Percentiles rank a stretch among this genome's conserved stretches.
These are phyloP conservation scores for Leptocoma aspasia DNA, from an alignment of 2,113 vertebrate genomes.

Conservation along the genomic window DNA sequence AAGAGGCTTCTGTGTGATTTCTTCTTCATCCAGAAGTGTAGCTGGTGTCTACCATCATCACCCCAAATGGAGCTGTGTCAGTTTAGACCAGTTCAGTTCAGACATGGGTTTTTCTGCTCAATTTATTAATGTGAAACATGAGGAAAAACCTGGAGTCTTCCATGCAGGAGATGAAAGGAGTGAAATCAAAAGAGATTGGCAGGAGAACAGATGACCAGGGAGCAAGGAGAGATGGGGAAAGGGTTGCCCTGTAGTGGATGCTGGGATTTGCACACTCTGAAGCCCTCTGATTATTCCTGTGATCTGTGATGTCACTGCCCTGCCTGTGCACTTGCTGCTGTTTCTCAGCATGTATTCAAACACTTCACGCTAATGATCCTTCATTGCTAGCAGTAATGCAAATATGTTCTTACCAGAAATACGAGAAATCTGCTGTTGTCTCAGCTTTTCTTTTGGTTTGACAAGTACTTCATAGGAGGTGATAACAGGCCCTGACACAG, in stretches of 20 bases:
- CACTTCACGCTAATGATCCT: neutral
- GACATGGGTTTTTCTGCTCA: neutral
- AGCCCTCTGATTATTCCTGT: neutral
- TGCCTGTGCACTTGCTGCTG: neutral
- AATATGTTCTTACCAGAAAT: neutral
- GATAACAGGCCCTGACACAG: constrained; percentile 9
- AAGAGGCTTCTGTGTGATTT: neutral
- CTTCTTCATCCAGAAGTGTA: neutral
- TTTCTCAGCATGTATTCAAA: neutral
- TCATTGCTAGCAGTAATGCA: neutral
- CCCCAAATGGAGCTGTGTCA: neutral
- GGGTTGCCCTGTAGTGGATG: neutral
- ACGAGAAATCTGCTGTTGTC: neutral
- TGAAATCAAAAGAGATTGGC: neutral
- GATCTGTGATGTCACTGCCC: neutral
- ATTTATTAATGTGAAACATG: neutral
- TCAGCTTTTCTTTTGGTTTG: neutral
- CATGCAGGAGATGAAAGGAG: neutral
- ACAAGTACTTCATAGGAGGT: neutral
- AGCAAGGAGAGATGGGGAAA: neutral
- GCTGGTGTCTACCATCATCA: neutral
- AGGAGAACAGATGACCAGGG: neutral
- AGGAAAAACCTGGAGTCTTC: neutral
- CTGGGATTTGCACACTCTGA: neutral
- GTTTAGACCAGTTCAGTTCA: no score